Conservation (phyloP, 2,797 vertebrate genomes). For the Alfaro cultratus region DNA sequence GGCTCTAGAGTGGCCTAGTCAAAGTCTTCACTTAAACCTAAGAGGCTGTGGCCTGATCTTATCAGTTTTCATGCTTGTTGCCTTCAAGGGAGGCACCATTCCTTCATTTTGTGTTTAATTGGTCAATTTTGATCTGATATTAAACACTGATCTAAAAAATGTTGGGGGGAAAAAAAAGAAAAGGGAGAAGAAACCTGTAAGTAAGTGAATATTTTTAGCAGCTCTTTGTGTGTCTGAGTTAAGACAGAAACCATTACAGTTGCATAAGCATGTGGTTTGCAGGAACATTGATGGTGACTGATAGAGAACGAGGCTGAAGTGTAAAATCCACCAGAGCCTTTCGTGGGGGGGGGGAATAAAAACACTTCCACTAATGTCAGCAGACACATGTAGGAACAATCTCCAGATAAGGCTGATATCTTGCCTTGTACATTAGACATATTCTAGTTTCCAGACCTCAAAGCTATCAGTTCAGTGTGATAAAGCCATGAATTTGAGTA, state of each 20-base stretch:
- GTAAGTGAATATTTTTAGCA: conserved; percentile 9
- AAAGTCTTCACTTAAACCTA: background rate
- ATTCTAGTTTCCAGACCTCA: background rate
- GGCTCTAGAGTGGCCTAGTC: background rate
- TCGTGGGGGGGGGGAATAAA: background rate
- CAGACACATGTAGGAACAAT: background rate
- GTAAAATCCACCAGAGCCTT: conserved; percentile 6
- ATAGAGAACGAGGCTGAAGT: conserved; percentile 23
- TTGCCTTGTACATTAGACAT: background rate
- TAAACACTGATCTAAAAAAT: background rate
- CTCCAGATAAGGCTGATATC: background rate
- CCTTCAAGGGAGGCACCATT: background rate
- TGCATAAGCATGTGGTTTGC: conserved; percentile 47
- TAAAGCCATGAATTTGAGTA: conserved; percentile 1
- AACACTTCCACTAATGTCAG: conserved; percentile 15
- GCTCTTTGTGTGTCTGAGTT: conserved; percentile 25
- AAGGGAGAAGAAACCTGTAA: background rate
- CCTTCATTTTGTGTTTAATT: background rate
- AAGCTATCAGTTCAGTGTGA: background rate
- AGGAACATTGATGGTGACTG: conserved; percentile 48
- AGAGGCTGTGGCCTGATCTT: background rate
- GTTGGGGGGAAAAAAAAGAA: background rate
- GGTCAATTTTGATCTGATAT: background rate
- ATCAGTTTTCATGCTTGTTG: background rate
- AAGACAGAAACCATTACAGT: conserved; percentile 46